Evolutionary conservation across 2,888 invertebrate genomes (phyloP).

Genomic region (Ferrisia virgata): DNA sequence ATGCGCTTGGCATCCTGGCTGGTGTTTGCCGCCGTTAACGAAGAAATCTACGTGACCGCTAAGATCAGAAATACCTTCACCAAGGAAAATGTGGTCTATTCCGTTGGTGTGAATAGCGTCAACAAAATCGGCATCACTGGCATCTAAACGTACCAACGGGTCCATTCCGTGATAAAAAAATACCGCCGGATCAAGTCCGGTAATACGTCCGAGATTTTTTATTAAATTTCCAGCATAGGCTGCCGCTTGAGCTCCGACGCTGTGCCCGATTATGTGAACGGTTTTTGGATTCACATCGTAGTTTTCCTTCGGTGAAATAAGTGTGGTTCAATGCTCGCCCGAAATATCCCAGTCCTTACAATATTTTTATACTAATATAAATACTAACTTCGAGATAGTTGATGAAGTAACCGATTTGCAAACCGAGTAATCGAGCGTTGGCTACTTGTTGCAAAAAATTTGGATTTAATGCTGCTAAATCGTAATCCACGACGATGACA

Average conservation of each 20-base stretch:
- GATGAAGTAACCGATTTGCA: neutral
- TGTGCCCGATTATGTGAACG: constrained; percentile 84
- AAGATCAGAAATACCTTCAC: constrained; percentile 83
- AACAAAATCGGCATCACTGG: constrained; percentile 78
- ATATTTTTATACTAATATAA: too few species aligned
- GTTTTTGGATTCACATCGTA: constrained; percentile 67
- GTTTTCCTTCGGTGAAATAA: constrained; percentile 59
- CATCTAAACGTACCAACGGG: constrained; percentile 75
- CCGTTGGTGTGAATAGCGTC: constrained; percentile 91
- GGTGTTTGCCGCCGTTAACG: constrained; percentile 86
- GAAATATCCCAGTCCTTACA: neutral
- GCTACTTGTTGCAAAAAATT: neutral
- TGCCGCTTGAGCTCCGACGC: constrained; percentile 82
- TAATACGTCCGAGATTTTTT: constrained; percentile 66
- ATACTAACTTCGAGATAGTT: neutral
- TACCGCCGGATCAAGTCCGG: constrained; percentile 84
- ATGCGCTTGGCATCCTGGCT: constrained; percentile 81
- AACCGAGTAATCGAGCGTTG: neutral
- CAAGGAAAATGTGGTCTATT: constrained; percentile 57
- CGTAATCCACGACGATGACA: neutral
- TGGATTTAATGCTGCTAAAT: neutral
- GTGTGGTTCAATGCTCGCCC: neutral
- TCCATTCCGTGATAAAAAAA: constrained; percentile 87
- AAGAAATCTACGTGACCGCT: constrained; percentile 88
- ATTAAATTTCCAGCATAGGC: constrained; percentile 76